Percentiles rank a stretch among this genome's conserved stretches.
Evolutionary conservation across 2,113 vertebrate species (phyloP).

Genomic region (Scalopus aquaticus): DNA sequence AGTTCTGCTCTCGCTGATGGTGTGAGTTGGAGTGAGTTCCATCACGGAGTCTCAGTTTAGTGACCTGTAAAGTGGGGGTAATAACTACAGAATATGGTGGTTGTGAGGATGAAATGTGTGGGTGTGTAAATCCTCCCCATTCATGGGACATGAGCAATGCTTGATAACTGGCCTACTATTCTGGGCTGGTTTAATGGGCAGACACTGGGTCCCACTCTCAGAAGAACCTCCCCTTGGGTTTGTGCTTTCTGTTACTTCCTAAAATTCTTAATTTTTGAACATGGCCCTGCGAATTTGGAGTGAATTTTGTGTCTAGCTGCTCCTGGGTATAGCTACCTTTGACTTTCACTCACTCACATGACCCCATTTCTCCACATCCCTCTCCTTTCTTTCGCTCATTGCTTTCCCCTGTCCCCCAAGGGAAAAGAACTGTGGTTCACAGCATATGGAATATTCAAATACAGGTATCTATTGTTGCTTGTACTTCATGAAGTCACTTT

Average conservation of each 20-base stretch:
- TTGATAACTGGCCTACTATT: too few relatives aligned
- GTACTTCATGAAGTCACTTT: not conserved
- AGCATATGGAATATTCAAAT: not conserved
- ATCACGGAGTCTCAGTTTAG: not conserved
- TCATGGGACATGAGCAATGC: not conserved
- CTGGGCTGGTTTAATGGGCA: not conserved
- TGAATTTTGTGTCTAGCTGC: too few relatives aligned
- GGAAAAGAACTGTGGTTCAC: not conserved
- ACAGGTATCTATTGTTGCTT: not conserved
- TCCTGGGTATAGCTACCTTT: not conserved
- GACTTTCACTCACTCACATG: not conserved
- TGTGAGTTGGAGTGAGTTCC: not conserved
- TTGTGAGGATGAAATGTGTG: not conserved
- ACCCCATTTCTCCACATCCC: accelerated
- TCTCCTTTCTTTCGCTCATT: not conserved
- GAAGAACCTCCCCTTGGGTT: not conserved
- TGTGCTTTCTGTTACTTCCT: not conserved
- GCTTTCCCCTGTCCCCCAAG: not conserved
- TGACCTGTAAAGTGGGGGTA: not conserved
- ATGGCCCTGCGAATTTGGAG: not conserved
- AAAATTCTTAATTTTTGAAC: not conserved
- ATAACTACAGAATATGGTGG: not conserved
- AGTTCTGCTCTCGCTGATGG: not conserved
- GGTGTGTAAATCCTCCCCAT: not conserved
- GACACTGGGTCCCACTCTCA: not conserved